Percentiles rank a stretch among this genome's conserved stretches.
Evolutionary conservation across 2,888 invertebrate genomes (phyloP).

Genomic region (Dasypogon diadema): DNA sequence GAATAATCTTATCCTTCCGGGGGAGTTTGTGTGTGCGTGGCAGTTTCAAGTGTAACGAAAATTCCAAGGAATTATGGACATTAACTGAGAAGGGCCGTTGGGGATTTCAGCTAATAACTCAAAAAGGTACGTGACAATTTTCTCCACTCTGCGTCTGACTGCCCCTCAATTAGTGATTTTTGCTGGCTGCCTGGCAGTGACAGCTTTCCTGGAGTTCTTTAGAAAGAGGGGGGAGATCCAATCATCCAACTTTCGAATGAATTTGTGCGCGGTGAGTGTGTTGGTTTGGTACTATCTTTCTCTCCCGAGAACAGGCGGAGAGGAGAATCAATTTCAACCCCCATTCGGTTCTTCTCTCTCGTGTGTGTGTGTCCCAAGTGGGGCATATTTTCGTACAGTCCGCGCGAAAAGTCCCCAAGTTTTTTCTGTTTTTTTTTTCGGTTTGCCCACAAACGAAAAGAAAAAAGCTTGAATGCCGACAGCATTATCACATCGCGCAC

Average conservation of each 20-base stretch:
- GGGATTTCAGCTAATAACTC: not conserved
- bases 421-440: too few species aligned
- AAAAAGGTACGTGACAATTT: conserved; percentile 34
- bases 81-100: not conserved
- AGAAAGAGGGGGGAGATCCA: not conserved
- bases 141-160: not conserved
- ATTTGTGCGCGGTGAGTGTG: not conserved
- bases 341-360: too few species aligned
- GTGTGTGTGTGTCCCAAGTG: too few species aligned
- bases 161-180: not conserved
- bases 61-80: not conserved
- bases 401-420: too few species aligned
- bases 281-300: not conserved
- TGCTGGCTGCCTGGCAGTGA: not conserved
- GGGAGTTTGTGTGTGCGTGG: conserved; percentile 39
- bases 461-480: too few species aligned
- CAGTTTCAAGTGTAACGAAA: conserved; percentile 1
- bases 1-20: conserved; percentile 13
- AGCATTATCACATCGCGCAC: too few species aligned
- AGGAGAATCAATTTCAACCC: too few species aligned
- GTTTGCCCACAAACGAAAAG: too few species aligned
- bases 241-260: not conserved
- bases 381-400: too few species aligned
- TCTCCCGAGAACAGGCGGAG: too few species aligned
- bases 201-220: not conserved